phyloP scores from a whole-genome alignment of 2,113 vertebrate genomes.

The Callionymus lyra region DNA sequence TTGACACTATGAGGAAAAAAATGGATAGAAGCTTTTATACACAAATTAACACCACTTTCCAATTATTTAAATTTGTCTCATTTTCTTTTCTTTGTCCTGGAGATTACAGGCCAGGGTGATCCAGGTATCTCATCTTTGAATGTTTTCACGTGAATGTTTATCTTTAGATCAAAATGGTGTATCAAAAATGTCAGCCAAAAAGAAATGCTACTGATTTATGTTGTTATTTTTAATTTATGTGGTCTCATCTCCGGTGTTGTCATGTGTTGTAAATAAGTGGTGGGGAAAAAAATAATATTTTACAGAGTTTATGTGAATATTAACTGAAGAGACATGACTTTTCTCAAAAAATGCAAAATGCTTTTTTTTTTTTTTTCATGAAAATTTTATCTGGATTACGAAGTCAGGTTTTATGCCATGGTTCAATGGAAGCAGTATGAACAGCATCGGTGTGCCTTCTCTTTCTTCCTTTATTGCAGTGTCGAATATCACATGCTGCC shows the following conservation, averaged over 20 bases:
- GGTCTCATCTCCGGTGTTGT: constrained; percentile 49
- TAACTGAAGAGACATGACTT: constrained; percentile 43
- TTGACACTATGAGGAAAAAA: no score
- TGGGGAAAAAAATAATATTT: constrained; percentile 58
- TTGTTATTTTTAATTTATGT: not conserved
- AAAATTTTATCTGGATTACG: constrained; percentile 44
- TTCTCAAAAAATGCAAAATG: constrained; percentile 45
- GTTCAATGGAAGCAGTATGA: constrained; percentile 46
- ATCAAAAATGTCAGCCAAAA: no score
- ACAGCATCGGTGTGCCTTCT: constrained; percentile 44
- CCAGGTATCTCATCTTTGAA: no score
- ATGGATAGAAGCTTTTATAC: no score
- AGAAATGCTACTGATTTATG: no score
- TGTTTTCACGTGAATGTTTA: no score
- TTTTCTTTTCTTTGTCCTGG: no score
- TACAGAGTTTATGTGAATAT: constrained; percentile 66
- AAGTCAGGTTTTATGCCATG: constrained; percentile 32
- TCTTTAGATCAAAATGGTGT: no score
- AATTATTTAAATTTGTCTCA: no score
- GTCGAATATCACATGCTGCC: constrained; percentile 18
- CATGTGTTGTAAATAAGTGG: constrained; percentile 60
- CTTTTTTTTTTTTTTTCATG: constrained; percentile 34
- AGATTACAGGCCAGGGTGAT: no score
- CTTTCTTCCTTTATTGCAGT: constrained; percentile 2
- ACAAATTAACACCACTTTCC: no score